phyloP scores from a whole-genome alignment of 2,888 invertebrate genomes.

The Orthonychiurus folsomi region DNA sequence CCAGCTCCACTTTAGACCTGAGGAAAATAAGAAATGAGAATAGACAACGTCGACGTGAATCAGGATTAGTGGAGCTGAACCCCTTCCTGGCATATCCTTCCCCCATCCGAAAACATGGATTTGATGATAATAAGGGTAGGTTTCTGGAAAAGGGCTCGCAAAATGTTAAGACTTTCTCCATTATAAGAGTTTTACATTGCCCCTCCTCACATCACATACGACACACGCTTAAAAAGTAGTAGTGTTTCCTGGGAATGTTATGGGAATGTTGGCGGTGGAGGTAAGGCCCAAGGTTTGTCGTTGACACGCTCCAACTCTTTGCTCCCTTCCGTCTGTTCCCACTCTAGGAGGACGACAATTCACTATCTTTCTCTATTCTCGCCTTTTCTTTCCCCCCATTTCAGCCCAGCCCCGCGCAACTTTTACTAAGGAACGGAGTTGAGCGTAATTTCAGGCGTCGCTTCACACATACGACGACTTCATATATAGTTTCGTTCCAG shows the following conservation, averaged over 20 bases:
- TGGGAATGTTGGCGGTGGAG: neutral
- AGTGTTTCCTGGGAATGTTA: neutral
- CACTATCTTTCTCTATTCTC: neutral
- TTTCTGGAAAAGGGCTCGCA: neutral
- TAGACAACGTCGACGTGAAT: neutral
- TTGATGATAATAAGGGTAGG: neutral
- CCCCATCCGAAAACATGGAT: neutral
- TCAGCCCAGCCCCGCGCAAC: neutral
- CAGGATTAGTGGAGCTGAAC: neutral
- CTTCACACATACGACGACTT: conserved; percentile 8
- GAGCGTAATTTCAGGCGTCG: conserved; percentile 12
- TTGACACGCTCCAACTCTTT: conserved; percentile 5
- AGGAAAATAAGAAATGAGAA: neutral
- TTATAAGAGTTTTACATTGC: neutral
- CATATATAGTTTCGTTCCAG: neutral
- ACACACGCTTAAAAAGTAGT: no score
- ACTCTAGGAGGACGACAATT: neutral
- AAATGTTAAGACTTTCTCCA: neutral
- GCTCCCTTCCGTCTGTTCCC: neutral
- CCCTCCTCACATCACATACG: neutral
- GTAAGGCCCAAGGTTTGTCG: neutral
- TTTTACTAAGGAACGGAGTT: conserved; percentile 2
- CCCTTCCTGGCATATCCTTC: neutral
- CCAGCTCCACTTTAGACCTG: no score
- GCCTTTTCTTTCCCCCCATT: neutral